phyloP scores from a whole-genome alignment of 2,888 invertebrate genomes.

The Myopa tessellatipennis region DNA sequence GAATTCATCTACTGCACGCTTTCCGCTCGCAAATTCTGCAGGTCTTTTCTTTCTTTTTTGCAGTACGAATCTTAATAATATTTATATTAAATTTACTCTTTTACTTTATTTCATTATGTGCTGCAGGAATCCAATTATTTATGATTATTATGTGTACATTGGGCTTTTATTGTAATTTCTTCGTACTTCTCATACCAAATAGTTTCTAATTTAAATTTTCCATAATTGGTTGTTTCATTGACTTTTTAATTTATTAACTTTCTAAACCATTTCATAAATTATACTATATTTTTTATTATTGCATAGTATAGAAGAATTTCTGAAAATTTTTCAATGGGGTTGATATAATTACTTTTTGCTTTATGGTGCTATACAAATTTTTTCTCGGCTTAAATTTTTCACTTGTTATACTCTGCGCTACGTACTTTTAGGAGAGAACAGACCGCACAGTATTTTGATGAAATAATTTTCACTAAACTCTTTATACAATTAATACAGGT shows the following conservation, averaged over 20 bases:
- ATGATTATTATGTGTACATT: neutral
- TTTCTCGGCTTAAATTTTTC: conserved; percentile 8
- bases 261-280: conserved; percentile 1
- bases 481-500: conserved; percentile 44
- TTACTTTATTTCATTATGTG: conserved; percentile 10
- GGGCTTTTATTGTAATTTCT: neutral
- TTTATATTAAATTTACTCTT: neutral
- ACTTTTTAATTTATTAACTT: conserved; percentile 1
- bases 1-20: conserved; percentile 32
- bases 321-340: conserved; percentile 26
- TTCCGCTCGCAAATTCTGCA: conserved; percentile 16
- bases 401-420: neutral
- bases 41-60: conserved; percentile 11
- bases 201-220: no score
- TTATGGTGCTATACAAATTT: conserved; percentile 22
- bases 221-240: neutral
- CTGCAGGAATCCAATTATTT: neutral
- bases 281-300: conserved; percentile 15
- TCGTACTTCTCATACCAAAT: no score
- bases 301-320: conserved; percentile 30
- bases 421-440: neutral
- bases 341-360: conserved; percentile 20
- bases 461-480: conserved; percentile 56
- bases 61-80: conserved; percentile 1
- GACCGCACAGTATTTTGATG: conserved; percentile 40